A percentile compares a stretch with the other conserved stretches of the same genome.
Conservation (phyloP, 2,888 invertebrate species). For the Hipparchia semele region DNA sequence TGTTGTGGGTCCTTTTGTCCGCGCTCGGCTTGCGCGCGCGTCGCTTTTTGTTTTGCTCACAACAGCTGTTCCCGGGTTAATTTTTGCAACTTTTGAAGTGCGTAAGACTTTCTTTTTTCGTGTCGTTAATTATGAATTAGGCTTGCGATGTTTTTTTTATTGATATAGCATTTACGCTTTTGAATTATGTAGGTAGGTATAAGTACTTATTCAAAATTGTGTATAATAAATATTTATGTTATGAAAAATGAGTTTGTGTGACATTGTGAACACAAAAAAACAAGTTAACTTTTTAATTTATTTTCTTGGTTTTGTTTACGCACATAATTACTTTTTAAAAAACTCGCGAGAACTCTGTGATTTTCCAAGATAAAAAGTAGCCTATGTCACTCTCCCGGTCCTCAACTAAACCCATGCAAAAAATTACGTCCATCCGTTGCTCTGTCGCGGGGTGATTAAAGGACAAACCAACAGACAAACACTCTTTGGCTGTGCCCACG, state of each 20-base stretch:
- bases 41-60: constrained; percentile 58
- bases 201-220: not conserved
- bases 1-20: constrained; percentile 74
- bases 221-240: not conserved
- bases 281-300: too few species aligned
- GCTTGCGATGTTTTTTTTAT: constrained; percentile 4
- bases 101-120: constrained; percentile 43
- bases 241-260: not conserved
- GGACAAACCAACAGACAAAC: too few species aligned
- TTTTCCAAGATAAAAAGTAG: too few species aligned
- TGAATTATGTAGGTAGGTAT: not conserved
- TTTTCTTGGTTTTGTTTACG: too few species aligned
- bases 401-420: too few species aligned
- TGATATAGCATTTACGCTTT: constrained; percentile 11
- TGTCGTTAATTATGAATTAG: constrained; percentile 21
- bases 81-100: constrained; percentile 57
- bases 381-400: too few species aligned
- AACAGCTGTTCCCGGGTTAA: constrained; percentile 72
- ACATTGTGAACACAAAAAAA: not conserved
- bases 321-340: too few species aligned
- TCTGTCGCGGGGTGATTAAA: too few species aligned
- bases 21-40: constrained; percentile 62
- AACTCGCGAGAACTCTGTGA: too few species aligned
- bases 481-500: too few species aligned
- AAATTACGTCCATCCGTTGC: too few species aligned